Evolutionary conservation across 2,797 vertebrate species (phyloP).

Genomic region (Coracias cyanogaster): DNA sequence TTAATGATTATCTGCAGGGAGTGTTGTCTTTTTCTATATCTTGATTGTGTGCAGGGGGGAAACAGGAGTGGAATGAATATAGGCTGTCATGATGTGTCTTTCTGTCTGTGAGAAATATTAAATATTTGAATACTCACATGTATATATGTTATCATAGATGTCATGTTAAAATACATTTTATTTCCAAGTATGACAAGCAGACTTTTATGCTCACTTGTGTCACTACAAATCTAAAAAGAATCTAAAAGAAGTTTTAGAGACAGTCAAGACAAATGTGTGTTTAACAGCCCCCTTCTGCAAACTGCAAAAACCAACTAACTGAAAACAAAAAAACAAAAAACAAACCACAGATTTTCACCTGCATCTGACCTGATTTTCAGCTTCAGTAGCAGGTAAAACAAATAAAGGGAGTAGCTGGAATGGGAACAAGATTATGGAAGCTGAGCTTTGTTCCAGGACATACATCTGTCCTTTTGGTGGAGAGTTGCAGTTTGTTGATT

Average conservation of each 20-base stretch:
- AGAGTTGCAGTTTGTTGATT: neutral
- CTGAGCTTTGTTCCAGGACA: neutral
- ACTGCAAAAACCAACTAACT: too few species aligned
- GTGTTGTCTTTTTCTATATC: neutral
- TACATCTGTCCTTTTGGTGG: neutral
- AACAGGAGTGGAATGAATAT: neutral
- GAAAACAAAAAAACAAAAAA: neutral
- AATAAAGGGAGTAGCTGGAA: neutral
- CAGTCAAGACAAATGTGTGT: neutral
- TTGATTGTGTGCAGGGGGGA: neutral
- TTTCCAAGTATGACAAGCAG: neutral
- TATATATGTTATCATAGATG: neutral
- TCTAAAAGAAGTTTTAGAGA: neutral
- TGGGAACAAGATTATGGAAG: neutral
- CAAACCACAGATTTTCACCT: neutral
- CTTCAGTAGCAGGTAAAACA: neutral
- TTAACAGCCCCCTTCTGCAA: neutral
- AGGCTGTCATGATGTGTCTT: neutral
- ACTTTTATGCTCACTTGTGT: neutral
- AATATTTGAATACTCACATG: neutral
- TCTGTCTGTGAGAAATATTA: neutral
- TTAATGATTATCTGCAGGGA: neutral
- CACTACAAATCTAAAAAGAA: neutral
- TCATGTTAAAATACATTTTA: neutral
- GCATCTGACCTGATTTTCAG: neutral